Evolutionary conservation across 2,888 invertebrate genomes (phyloP).

Genomic region (Xestia c-nigrum): DNA sequence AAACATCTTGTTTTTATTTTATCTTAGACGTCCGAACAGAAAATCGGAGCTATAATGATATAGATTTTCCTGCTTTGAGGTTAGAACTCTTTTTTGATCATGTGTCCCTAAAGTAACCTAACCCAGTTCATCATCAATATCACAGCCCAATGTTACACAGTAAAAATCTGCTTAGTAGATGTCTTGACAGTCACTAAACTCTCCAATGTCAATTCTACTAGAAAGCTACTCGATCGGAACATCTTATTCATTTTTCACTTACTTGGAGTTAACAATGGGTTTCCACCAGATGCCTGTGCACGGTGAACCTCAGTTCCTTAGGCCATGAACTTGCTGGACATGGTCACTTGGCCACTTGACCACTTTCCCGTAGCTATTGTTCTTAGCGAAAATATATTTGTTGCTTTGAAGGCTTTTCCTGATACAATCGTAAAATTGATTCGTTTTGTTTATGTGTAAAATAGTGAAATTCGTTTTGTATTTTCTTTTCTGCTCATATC

Average conservation of each 20-base stretch:
- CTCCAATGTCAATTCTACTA: background rate
- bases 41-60: constrained; percentile 8
- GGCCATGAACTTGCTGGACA: constrained; percentile 67
- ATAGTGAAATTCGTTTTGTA: background rate
- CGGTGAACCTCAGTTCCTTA: constrained; percentile 59
- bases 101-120: too few relatives aligned
- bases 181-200: background rate
- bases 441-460: background rate
- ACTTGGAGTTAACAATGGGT: constrained; percentile 48
- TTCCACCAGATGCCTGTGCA: constrained; percentile 38
- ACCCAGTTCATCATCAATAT: background rate
- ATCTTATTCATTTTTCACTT: constrained; percentile 29
- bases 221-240: constrained; percentile 15
- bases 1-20: constrained; percentile 22
- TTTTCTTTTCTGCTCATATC: background rate
- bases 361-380: constrained; percentile 68
- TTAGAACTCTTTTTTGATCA: background rate
- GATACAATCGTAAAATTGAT: background rate
- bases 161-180: background rate
- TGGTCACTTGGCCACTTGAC: constrained; percentile 35
- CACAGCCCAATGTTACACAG: background rate
- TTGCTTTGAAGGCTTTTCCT: constrained; percentile 1
- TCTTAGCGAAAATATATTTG: constrained; percentile 35
- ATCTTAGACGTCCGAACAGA: constrained; percentile 1
- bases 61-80: constrained; percentile 24